phyloP scores from a whole-genome alignment of 1,140 invertebrate species.

The Ylistrum balloti region DNA sequence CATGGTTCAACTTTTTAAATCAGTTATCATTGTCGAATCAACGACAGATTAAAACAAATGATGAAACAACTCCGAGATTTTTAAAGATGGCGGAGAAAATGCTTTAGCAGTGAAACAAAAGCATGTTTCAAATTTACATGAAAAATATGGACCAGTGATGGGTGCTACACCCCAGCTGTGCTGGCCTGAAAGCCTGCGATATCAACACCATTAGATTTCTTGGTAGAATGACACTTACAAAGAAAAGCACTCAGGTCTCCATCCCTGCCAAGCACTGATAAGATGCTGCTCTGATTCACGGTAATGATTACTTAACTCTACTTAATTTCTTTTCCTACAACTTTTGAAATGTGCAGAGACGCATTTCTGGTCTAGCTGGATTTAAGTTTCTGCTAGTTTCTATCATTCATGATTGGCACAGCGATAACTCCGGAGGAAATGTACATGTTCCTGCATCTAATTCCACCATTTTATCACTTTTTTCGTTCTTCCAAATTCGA shows the following conservation, averaged over 20 bases:
- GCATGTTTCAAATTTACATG: neutral
- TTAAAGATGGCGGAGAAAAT: no score
- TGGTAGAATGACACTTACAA: slow-evolving; percentile 33
- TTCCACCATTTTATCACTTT: neutral
- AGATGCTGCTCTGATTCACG: neutral
- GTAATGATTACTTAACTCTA: slow-evolving; percentile 29
- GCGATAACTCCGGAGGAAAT: neutral
- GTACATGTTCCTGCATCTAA: slow-evolving; percentile 18
- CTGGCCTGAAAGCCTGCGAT: slow-evolving; percentile 2
- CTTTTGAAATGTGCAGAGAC: neutral
- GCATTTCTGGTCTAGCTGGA: neutral
- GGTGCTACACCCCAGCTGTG: neutral
- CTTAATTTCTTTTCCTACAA: slow-evolving; percentile 39
- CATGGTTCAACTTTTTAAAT: no score
- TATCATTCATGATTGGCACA: neutral
- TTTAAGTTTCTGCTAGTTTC: slow-evolving; percentile 5
- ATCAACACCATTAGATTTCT: neutral
- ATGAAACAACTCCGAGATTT: no score
- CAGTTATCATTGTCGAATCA: no score
- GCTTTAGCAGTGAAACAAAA: neutral
- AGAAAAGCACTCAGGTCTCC: slow-evolving; percentile 37
- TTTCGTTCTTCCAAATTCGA: neutral
- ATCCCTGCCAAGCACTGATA: slow-evolving; percentile 36
- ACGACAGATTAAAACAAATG: no score
- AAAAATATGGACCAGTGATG: neutral